A percentile compares a stretch with the other conserved stretches of the same genome.
Evolutionary conservation across 2,888 invertebrate genomes (phyloP).

Genomic region (Polyploca ridens): DNA sequence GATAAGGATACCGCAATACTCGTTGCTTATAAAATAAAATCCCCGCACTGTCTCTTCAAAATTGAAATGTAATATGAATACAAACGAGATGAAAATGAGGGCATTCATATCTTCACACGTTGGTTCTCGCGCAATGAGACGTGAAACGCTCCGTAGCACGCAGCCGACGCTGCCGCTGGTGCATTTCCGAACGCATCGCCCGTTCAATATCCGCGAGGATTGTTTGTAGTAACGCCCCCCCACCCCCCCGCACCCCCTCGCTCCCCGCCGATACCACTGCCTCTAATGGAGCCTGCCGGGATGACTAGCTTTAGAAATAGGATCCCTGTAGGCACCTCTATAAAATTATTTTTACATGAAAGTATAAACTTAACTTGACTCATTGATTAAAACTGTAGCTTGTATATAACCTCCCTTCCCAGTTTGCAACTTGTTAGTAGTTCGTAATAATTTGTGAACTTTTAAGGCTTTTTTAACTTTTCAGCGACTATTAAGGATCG

Average conservation of each 20-base stretch:
- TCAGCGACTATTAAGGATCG: too few relatives aligned
- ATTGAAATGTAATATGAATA: constrained; percentile 56
- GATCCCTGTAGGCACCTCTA: constrained; percentile 43
- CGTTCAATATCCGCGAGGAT: constrained; percentile 83
- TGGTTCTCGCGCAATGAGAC: constrained; percentile 67
- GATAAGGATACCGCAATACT: not conserved
- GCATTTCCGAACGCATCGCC: constrained; percentile 81
- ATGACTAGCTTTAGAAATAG: constrained; percentile 70
- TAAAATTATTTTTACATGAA: constrained; percentile 37
- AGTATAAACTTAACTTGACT: constrained; percentile 19
- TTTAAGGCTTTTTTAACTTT: not conserved
- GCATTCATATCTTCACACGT: constrained; percentile 73
- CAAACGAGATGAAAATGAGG: constrained; percentile 67
- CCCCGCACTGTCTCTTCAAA: constrained; percentile 32
- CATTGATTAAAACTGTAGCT: not conserved
- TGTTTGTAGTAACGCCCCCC: constrained; percentile 71
- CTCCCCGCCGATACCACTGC: constrained; percentile 46
- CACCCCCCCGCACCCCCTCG: constrained; percentile 38
- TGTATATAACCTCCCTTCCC: too few relatives aligned
- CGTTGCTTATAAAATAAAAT: constrained; percentile 26
- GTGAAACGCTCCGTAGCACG: constrained; percentile 65
- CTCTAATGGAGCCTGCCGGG: constrained; percentile 61
- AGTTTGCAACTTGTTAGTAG: not conserved
- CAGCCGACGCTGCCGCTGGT: constrained; percentile 62
- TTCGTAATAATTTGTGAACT: not conserved